Conservation (phyloP, 2,113 vertebrate species). For the Pelusios castaneus region DNA sequence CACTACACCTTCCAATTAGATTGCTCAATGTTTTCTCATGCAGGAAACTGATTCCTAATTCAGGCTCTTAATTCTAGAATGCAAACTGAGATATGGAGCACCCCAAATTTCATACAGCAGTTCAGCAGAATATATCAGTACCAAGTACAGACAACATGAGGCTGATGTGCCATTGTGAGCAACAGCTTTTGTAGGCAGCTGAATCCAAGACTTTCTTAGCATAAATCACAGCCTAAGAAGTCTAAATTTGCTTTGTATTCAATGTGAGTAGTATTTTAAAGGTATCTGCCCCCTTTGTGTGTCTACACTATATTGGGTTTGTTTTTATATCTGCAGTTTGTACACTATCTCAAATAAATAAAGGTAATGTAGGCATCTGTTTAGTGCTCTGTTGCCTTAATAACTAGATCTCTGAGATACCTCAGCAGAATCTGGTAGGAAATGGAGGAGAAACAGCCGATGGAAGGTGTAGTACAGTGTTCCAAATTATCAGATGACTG, state of each 20-base stretch:
- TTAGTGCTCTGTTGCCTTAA: neutral
- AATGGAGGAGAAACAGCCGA: neutral
- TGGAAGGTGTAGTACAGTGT: neutral
- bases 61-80: neutral
- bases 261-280: neutral
- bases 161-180: neutral
- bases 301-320: neutral
- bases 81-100: neutral
- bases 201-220: neutral
- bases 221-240: neutral
- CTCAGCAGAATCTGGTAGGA: neutral
- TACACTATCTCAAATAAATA: neutral
- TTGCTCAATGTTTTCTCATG: neutral
- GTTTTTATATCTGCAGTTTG: neutral
- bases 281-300: neutral
- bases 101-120: neutral
- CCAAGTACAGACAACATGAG: neutral
- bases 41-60: neutral
- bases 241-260: neutral
- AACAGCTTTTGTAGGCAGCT: too few species aligned
- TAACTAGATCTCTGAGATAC: neutral
- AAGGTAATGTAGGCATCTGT: neutral
- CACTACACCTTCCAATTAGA: neutral
- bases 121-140: neutral
- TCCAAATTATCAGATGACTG: neutral